Evolutionary conservation across 1,140 invertebrate species (phyloP).

Genomic region (Penaeus vannamei): DNA sequence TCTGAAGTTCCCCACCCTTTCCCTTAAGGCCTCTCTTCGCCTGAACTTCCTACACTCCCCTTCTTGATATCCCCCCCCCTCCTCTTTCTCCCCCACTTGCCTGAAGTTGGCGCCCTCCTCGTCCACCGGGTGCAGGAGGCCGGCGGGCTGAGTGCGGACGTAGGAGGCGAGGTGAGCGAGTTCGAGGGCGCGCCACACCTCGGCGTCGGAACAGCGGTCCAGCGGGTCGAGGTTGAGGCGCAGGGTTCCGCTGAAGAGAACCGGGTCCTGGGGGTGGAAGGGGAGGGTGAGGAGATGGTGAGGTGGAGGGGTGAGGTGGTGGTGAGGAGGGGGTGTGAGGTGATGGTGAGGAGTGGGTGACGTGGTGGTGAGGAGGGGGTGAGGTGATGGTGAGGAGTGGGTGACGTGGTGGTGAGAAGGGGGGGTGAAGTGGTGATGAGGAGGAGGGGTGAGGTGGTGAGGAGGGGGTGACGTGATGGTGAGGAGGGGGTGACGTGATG

Average conservation of each 20-base stretch:
- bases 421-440: too few species aligned
- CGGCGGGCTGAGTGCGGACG: slow-evolving; percentile 79
- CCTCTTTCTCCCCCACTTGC: slow-evolving; percentile 65
- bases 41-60: neutral
- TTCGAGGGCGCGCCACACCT: slow-evolving; percentile 86
- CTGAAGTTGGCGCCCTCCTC: slow-evolving; percentile 92
- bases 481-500: too few species aligned
- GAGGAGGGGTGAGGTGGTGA: too few species aligned
- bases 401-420: too few species aligned
- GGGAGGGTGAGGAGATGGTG: neutral
- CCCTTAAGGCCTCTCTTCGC: too few species aligned
- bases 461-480: too few species aligned
- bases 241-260: slow-evolving; percentile 83
- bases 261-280: slow-evolving; percentile 73
- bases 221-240: slow-evolving; percentile 89
- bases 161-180: slow-evolving; percentile 84
- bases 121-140: slow-evolving; percentile 84
- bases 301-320: too few species aligned
- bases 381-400: too few species aligned
- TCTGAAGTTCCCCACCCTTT: too few species aligned
- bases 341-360: too few species aligned
- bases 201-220: slow-evolving; percentile 82
- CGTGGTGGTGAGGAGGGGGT: too few species aligned
- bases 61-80: neutral
- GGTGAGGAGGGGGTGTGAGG: neutral